Percentiles rank a stretch among this genome's conserved stretches.
phyloP scores from a whole-genome alignment of 2,113 vertebrate species.

The Amphiprion ocellaris region DNA sequence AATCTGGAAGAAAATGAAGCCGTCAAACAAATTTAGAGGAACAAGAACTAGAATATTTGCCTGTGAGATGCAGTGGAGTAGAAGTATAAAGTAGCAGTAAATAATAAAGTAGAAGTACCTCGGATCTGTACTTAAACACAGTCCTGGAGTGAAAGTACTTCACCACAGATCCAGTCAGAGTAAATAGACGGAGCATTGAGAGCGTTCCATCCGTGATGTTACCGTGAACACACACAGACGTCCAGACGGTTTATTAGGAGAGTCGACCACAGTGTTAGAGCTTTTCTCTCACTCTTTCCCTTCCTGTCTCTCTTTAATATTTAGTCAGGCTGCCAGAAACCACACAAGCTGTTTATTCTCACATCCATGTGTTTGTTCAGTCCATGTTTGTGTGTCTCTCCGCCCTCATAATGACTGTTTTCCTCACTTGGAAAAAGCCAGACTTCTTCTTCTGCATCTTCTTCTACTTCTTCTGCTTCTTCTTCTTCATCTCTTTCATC shows the following conservation, averaged over 20 bases:
- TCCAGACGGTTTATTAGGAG: conserved; percentile 19
- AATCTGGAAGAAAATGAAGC: too few relatives aligned
- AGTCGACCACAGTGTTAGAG: conserved; percentile 11
- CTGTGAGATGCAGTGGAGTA: too few relatives aligned
- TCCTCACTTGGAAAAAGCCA: not conserved
- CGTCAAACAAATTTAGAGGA: too few relatives aligned
- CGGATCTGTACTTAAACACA: too few relatives aligned
- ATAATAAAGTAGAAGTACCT: too few relatives aligned
- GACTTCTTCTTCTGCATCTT: not conserved
- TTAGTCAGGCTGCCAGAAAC: conserved; percentile 3
- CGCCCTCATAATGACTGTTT: conserved; percentile 13
- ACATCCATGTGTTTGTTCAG: conserved; percentile 12
- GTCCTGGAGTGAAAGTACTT: too few relatives aligned
- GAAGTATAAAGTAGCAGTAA: too few relatives aligned
- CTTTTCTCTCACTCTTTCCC: conserved; percentile 39
- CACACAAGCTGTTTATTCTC: not conserved
- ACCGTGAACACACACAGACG: conserved; percentile 12
- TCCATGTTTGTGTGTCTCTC: conserved; percentile 28
- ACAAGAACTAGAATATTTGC: too few relatives aligned
- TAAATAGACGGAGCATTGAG: too few relatives aligned
- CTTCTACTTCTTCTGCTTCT: too few relatives aligned
- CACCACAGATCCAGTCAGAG: too few relatives aligned
- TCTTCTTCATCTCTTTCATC: too few relatives aligned
- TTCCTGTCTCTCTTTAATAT: conserved; percentile 31
- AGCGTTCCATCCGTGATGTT: not conserved